Evolutionary conservation across 2,888 invertebrate genomes (phyloP), one percentile per base, ranked within the genome.

Genomic region (Mesopsocus fuscifrons): DNA sequence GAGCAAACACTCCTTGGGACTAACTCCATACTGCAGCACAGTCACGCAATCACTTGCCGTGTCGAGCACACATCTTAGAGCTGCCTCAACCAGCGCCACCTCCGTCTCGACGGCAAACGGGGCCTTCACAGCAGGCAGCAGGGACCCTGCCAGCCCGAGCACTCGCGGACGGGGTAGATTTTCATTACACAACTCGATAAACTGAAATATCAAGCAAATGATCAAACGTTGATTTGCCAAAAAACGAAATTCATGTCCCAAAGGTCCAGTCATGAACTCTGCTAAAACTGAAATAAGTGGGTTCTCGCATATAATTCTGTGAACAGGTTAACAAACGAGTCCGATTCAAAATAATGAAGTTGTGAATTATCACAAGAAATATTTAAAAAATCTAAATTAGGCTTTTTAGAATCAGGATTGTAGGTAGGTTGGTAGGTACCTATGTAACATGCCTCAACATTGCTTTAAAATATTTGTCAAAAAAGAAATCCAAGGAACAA

Each of bases 1-100:
- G 34, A 68, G 52, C 8, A 72, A 52, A 22, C 64, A 54, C 52
- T 71, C 70, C 49, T 59, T 61, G 35, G 67, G 65, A 45, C 62
- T 62, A 43, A 64, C 62, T 50, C 66, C 64, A 49, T 65, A 66
- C 74, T 84, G 72, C 52, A 89, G 75, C 44, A 85, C 74, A 0
- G 85, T 82, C 44, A 88, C 79, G 52, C 92, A 79, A 58, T 92
- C 88, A 57, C 87, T 87, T 16, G 88, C 84, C 15, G 92, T 80
- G 61, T 92, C 91, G 49, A 85, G 80, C 49, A 72, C 66, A 46
- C 81, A 78, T 50, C 69, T 63, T 54, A 88, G 63, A 40, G 72
- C 67, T 23, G 64, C 60, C 59, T 95, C 92, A 53, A 95, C 64
- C 49, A 76, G 71, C 44, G 74, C 71, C 44, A 95, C 72, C 56